phyloP scores from a whole-genome alignment of 2,888 invertebrate genomes.

The Liposcelis brunnea region DNA sequence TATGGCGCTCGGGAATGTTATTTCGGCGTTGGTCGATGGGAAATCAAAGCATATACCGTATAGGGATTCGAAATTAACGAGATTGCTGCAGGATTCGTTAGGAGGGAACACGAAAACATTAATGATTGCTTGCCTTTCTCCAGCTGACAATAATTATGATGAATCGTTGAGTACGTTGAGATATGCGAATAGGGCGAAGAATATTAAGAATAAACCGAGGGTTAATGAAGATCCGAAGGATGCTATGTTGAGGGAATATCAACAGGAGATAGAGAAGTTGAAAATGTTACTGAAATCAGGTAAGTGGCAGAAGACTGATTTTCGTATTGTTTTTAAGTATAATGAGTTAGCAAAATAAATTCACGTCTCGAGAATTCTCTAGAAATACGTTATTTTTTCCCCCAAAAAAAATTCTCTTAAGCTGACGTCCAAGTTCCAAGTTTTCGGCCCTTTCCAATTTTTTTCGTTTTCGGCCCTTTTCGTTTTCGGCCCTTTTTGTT shows the following conservation, averaged over 20 bases:
- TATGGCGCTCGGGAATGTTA: slow-evolving; percentile 77
- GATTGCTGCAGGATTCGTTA: slow-evolving; percentile 52
- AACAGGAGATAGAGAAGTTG: slow-evolving; percentile 62
- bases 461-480: too few relatives aligned
- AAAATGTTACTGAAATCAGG: slow-evolving; percentile 34
- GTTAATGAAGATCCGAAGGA: slow-evolving; percentile 87
- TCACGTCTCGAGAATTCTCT: too few relatives aligned
- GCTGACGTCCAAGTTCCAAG: too few relatives aligned
- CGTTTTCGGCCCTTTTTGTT: too few relatives aligned
- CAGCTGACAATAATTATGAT: slow-evolving; percentile 65
- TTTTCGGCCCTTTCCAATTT: too few relatives aligned
- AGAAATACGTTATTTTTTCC: too few relatives aligned
- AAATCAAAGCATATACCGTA: slow-evolving; percentile 67
- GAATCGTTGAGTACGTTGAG: slow-evolving; percentile 67
- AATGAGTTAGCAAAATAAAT: too few relatives aligned
- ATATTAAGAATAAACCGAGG: slow-evolving; percentile 67
- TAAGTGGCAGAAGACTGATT: neutral
- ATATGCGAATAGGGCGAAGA: slow-evolving; percentile 73
- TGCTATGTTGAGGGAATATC: slow-evolving; percentile 65
- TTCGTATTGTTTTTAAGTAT: too few relatives aligned
- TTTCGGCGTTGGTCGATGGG: slow-evolving; percentile 68
- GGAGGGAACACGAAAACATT: slow-evolving; percentile 79
- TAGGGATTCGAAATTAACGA: slow-evolving; percentile 70
- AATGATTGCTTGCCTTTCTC: slow-evolving; percentile 75
- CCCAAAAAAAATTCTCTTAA: too few relatives aligned